Conservation (phyloP, 30 jellyfish, hydroid and myxozoan genomes). For the Cassiopea xamachana region DNA sequence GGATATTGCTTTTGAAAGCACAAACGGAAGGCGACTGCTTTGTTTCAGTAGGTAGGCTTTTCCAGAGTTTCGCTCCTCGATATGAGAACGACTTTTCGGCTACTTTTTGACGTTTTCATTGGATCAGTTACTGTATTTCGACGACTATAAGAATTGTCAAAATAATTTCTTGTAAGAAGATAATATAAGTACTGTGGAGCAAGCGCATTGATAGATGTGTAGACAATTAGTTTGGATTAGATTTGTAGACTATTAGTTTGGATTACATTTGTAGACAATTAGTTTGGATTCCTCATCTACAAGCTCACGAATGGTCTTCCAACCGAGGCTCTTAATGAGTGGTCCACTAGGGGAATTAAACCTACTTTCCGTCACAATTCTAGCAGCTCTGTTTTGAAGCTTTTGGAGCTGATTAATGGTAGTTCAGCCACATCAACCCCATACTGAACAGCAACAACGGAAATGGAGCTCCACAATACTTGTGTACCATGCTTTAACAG, state of each 20-base stretch:
- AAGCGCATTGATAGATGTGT: neutral
- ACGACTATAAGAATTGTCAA: neutral
- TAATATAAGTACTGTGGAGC: neutral
- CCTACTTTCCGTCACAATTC: neutral
- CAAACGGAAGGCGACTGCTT: too few relatives aligned
- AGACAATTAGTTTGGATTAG: too few relatives aligned
- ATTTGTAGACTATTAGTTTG: too few relatives aligned
- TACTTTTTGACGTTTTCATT: neutral
- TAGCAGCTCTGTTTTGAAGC: too few relatives aligned
- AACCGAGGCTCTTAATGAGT: neutral
- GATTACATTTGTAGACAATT: too few relatives aligned
- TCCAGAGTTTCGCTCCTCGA: neutral
- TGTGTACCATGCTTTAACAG: too few relatives aligned
- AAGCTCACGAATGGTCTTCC: neutral
- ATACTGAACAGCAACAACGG: constrained; percentile 27
- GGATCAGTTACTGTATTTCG: neutral
- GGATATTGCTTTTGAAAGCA: too few relatives aligned
- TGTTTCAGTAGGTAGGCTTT: too few relatives aligned
- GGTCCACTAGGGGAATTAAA: neutral
- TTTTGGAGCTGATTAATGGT: neutral
- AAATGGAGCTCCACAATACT: neutral
- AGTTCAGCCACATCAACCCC: constrained; percentile 38
- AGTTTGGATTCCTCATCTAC: too few relatives aligned
- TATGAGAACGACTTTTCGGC: neutral
- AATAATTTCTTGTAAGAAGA: too few relatives aligned